phyloP scores from a whole-genome alignment of 2,888 invertebrate species.

The Calameuta idolon region DNA sequence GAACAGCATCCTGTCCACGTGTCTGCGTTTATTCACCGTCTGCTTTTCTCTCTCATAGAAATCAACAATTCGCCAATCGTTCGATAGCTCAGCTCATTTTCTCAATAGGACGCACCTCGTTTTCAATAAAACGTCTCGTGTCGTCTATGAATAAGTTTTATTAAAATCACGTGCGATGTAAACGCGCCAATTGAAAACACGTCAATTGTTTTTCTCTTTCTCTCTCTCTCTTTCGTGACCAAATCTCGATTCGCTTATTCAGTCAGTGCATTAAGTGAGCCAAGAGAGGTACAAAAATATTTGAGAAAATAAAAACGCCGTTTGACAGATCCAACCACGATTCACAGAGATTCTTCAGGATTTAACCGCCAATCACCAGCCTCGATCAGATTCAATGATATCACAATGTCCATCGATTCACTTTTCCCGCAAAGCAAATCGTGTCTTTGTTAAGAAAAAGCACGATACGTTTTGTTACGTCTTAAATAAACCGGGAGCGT shows the following conservation, averaged over 20 bases:
- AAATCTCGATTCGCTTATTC: background rate
- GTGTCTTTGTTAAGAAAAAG: background rate
- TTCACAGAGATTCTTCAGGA: background rate
- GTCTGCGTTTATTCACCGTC: conserved; percentile 20
- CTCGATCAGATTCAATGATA: background rate
- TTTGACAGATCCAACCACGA: background rate
- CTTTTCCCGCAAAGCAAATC: background rate
- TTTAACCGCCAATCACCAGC: background rate
- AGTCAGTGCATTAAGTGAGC: background rate
- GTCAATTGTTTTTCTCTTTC: background rate
- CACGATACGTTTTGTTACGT: conserved; percentile 1
- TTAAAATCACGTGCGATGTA: background rate
- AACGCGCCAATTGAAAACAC: background rate
- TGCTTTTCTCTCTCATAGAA: background rate
- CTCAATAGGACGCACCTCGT: conserved; percentile 10
- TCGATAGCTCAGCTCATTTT: conserved; percentile 5
- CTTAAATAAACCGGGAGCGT: conserved; percentile 12
- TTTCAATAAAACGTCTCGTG: conserved; percentile 4
- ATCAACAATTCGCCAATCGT: background rate
- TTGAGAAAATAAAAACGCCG: background rate
- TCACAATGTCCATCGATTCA: background rate
- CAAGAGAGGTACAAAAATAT: background rate
- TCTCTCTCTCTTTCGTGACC: background rate
- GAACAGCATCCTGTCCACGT: conserved; percentile 55
- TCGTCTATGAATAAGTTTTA: background rate